These are phyloP conservation scores for Sebastes matsubarae DNA, from an alignment of 2,797 vertebrate species.

Conservation along the genomic window DNA sequence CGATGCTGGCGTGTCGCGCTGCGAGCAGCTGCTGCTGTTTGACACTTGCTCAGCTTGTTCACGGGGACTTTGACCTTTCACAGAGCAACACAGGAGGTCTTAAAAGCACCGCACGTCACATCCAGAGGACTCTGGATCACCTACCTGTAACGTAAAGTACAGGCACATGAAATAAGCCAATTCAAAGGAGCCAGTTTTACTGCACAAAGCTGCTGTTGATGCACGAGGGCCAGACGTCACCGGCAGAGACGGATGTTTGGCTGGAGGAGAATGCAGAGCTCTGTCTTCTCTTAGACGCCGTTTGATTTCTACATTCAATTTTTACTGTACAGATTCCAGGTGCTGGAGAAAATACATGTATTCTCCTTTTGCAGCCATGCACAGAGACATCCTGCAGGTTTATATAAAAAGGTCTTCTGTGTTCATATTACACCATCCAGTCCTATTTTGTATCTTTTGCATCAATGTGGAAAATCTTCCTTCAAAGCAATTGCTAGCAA, in stretches of 20 bases:
- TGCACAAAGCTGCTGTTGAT: conserved; percentile 65
- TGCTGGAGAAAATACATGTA: conserved; percentile 16
- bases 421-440: conserved; percentile 23
- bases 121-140: conserved; percentile 17
- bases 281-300: conserved; percentile 33
- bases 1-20: conserved; percentile 10
- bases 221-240: conserved; percentile 36
- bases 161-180: conserved; percentile 21
- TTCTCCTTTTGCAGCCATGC: conserved; percentile 51
- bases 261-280: conserved; percentile 38
- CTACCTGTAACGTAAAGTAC: conserved; percentile 12
- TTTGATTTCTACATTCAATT: conserved; percentile 50
- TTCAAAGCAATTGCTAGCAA: conserved; percentile 42
- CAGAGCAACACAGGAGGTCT: conserved; percentile 23
- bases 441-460: conserved; percentile 34
- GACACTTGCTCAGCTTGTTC: conserved; percentile 41
- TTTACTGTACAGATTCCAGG: conserved; percentile 43
- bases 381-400: conserved; percentile 35
- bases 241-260: conserved; percentile 45
- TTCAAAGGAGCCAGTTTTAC: conserved; percentile 45
- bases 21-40: conserved; percentile 36
- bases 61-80: conserved; percentile 41
- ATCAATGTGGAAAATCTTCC: conserved; percentile 63
- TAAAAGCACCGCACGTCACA: background rate
- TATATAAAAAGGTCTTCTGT: conserved; percentile 35